Evolutionary conservation across 2,888 invertebrate genomes (phyloP).

Genomic region (Macaria notata): DNA sequence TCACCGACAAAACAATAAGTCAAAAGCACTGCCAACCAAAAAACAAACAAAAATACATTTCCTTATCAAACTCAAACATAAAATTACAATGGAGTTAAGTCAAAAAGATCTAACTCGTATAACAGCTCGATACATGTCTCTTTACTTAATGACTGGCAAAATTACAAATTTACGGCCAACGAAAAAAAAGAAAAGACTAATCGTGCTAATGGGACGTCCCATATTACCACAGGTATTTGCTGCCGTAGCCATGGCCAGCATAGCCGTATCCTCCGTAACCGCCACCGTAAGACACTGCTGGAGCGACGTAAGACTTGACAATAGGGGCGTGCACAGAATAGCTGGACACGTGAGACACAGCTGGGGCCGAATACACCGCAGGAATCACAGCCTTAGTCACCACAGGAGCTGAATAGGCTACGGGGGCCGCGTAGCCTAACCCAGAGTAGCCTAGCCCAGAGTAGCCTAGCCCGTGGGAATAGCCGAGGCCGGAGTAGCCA

Average conservation of each 20-base stretch:
- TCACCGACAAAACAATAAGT: background rate
- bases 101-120: slow-evolving; percentile 1
- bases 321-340: slow-evolving; percentile 52
- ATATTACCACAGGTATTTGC: slow-evolving; percentile 51
- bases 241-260: slow-evolving; percentile 35
- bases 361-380: slow-evolving; percentile 44
- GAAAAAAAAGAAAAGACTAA: background rate
- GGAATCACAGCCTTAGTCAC: slow-evolving; percentile 44
- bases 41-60: background rate
- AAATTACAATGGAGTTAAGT: background rate
- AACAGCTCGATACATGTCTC: background rate
- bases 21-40: background rate
- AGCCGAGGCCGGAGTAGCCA: slow-evolving; percentile 36
- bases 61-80: slow-evolving; percentile 1
- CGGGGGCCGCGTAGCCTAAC: slow-evolving; percentile 39
- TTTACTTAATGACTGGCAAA: too few species aligned
- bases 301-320: slow-evolving; percentile 45
- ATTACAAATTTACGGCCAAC: too few species aligned
- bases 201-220: too few species aligned
- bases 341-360: slow-evolving; percentile 53
- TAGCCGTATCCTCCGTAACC: slow-evolving; percentile 41
- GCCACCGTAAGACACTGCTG: slow-evolving; percentile 40
- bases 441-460: slow-evolving; percentile 38
- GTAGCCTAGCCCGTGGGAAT: slow-evolving; percentile 33
- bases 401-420: slow-evolving; percentile 43